phyloP scores from a whole-genome alignment of 2,888 invertebrate genomes.

The Drosophila anomelani region DNA sequence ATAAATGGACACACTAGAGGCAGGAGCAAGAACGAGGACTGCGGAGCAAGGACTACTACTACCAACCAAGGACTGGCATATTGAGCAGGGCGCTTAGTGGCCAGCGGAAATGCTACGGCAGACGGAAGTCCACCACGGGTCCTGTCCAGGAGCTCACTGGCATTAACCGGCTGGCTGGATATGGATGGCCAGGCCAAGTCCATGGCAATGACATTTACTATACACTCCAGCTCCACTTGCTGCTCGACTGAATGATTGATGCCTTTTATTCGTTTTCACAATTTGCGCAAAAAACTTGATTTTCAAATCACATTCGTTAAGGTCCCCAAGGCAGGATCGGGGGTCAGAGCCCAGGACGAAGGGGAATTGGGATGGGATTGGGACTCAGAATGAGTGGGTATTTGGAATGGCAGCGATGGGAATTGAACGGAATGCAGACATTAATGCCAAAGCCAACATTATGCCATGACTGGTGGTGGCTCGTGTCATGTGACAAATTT shows the following conservation, averaged over 20 bases:
- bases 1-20: slow-evolving; percentile 29
- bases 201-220: slow-evolving; percentile 72
- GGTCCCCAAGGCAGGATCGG: slow-evolving; percentile 46
- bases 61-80: slow-evolving; percentile 19
- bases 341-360: neutral
- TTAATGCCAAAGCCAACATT: slow-evolving; percentile 79
- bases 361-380: slow-evolving; percentile 19
- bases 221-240: slow-evolving; percentile 75
- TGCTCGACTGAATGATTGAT: slow-evolving; percentile 79
- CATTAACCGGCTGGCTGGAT: slow-evolving; percentile 3
- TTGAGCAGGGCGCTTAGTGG: slow-evolving; percentile 36
- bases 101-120: slow-evolving; percentile 67
- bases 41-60: neutral
- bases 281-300: slow-evolving; percentile 59
- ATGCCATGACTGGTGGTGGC: slow-evolving; percentile 59
- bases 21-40: neutral
- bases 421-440: slow-evolving; percentile 54
- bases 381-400: neutral
- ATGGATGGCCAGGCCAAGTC: slow-evolving; percentile 1
- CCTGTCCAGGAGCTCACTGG: slow-evolving; percentile 34
- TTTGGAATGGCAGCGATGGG: slow-evolving; percentile 18
- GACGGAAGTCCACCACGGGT: slow-evolving; percentile 52
- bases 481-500: slow-evolving; percentile 80
- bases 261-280: slow-evolving; percentile 71
- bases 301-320: slow-evolving; percentile 76